A percentile compares a stretch with the other conserved stretches of the same genome.
These are phyloP conservation scores for Heterodera schachtii DNA, from an alignment of 1,140 invertebrate species.

Conservation along the genomic window DNA sequence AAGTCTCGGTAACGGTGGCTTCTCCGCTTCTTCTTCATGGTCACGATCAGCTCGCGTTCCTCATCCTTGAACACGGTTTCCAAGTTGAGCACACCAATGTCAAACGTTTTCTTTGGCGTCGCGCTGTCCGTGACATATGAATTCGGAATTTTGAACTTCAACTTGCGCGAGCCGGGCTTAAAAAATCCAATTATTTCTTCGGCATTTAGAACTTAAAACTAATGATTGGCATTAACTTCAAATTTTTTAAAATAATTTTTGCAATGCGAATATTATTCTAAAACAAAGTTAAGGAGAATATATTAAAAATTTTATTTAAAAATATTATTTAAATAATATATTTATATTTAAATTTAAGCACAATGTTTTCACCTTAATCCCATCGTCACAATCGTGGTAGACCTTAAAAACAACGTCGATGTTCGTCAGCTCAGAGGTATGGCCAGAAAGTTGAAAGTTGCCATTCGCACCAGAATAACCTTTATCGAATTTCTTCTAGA, in stretches of 20 bases:
- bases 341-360: no score
- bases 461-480: conserved; percentile 57
- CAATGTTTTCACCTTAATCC: conserved; percentile 37
- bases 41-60: conserved; percentile 52
- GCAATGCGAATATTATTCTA: background rate
- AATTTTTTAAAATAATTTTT: no score
- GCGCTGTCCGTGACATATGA: conserved; percentile 26
- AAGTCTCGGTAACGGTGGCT: conserved; percentile 8
- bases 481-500: no score
- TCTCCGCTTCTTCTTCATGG: conserved; percentile 21
- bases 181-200: no score
- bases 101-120: conserved; percentile 53
- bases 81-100: conserved; percentile 55
- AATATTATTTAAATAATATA: no score
- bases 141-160: conserved; percentile 59
- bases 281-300: background rate
- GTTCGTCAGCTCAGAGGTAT: conserved; percentile 59
- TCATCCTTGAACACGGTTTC: conserved; percentile 57
- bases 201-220: no score
- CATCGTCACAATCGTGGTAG: conserved; percentile 48
- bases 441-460: conserved; percentile 52
- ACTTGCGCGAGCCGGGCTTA: conserved; percentile 56
- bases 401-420: conserved; percentile 60
- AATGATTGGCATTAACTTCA: no score
- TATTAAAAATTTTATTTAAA: background rate